A percentile compares a stretch with the other conserved stretches of the same genome.
Conservation (phyloP, 1,140 invertebrate genomes). For the Pachypeltis micranthus region DNA sequence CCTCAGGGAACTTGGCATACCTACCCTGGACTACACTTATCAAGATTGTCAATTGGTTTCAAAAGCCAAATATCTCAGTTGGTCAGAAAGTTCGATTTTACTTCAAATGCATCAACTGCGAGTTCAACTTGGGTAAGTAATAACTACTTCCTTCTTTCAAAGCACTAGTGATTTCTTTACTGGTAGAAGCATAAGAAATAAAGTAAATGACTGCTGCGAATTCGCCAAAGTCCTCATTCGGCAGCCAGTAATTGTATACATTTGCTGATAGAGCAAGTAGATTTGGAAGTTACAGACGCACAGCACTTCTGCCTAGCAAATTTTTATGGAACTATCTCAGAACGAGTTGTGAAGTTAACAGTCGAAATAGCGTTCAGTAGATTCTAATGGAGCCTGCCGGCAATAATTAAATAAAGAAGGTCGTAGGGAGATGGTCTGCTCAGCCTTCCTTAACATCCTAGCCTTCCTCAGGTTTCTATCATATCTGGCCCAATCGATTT, state of each 20-base stretch:
- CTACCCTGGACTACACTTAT: constrained; percentile 82
- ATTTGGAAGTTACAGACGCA: not conserved
- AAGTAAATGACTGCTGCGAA: not conserved
- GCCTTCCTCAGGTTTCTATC: too few species aligned
- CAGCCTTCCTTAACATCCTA: too few species aligned
- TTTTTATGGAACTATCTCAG: too few species aligned
- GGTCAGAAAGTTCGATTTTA: constrained; percentile 58
- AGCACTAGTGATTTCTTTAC: constrained; percentile 1
- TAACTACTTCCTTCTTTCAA: constrained; percentile 17
- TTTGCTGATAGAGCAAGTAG: too few species aligned
- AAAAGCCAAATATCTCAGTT: constrained; percentile 64
- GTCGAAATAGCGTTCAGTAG: too few species aligned
- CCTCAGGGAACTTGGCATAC: constrained; percentile 64
- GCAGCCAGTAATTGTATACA: too few species aligned
- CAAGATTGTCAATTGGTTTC: constrained; percentile 80
- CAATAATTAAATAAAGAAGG: too few species aligned
- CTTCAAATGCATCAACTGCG: constrained; percentile 67
- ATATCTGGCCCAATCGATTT: too few species aligned
- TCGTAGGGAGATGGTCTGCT: too few species aligned
- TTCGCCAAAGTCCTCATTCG: not conserved
- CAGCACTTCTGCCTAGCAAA: not conserved
- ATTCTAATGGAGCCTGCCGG: too few species aligned
- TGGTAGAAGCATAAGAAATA: constrained; percentile 22
- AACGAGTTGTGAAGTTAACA: too few species aligned
- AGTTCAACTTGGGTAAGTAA: constrained; percentile 47